Evolutionary conservation across 1,140 invertebrate species (phyloP), one percentile per base, ranked within the genome.

Genomic region (Calephelis virginiensis): DNA sequence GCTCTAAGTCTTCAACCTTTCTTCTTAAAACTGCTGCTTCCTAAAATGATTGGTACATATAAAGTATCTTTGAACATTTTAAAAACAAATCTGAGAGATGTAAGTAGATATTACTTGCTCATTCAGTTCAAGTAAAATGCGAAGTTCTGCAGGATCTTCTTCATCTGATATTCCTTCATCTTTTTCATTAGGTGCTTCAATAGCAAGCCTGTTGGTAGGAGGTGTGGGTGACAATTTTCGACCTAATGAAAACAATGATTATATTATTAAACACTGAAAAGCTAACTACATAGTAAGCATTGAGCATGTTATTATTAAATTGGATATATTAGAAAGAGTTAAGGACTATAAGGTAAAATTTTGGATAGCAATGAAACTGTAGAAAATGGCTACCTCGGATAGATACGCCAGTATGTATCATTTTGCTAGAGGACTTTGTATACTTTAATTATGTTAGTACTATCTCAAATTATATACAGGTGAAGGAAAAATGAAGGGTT

Each of bases 1-100:
- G 93, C 91, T 98, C 96, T 65, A 97, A 89, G 73, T 97, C 96
- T 86, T 97, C 95, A 47, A 97, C 94, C 89, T 97, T 97, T 67
- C 95, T 93, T 46, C 96, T 92, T 59, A 97, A 88, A 66, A 97
- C 95, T 5, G 94, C 93, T 56, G 96, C 94, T 93, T 98, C 97
- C 93, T 96, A 47, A 64, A 37, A 71, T 46, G 47, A 12, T 10
- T 11, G 11, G n/a, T 79, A 43, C 40, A 43, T 8, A 43, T 14
- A 66, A 67, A 64, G 65, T 49, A 64, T 60, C 8, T 53, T 45
- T 8, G 7, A 43, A 1, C 8, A 1, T 8, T 60, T 60, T 62
- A 66, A 53, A 40, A 45, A 43, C 45, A 40, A 47, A 40, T 28
- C 7, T 37, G 6, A 10, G 13, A 56, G 56, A 28, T 40, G 3